Conservation (phyloP, 1,140 invertebrate species). For the Lycorma delicatula region DNA sequence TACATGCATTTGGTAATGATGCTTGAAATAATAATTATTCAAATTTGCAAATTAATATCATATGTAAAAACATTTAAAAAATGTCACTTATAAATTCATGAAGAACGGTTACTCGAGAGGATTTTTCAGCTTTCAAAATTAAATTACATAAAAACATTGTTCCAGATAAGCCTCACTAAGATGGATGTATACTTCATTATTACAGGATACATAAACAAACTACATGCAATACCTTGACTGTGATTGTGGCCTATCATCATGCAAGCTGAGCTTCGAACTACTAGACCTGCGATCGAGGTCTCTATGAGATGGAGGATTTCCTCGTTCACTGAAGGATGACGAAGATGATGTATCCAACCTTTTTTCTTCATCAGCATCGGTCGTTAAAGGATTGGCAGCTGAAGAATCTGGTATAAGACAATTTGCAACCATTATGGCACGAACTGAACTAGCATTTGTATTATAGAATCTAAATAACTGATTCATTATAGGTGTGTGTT, state of each 20-base stretch:
- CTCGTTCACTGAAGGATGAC: slow-evolving; percentile 34
- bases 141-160: too few relatives aligned
- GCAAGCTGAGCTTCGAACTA: slow-evolving; percentile 11
- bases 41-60: too few relatives aligned
- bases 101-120: too few relatives aligned
- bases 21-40: too few relatives aligned
- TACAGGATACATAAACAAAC: too few relatives aligned
- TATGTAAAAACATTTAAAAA: too few relatives aligned
- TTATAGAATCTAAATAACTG: slow-evolving; percentile 74
- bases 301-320: slow-evolving; percentile 45
- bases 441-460: slow-evolving; percentile 68
- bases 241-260: slow-evolving; percentile 7
- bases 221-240: slow-evolving; percentile 3
- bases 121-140: too few relatives aligned
- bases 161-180: too few relatives aligned
- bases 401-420: slow-evolving; percentile 31
- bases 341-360: neutral
- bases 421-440: slow-evolving; percentile 44
- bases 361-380: neutral
- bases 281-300: slow-evolving; percentile 34
- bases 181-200: too few relatives aligned
- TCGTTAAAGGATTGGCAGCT: neutral
- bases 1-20: too few relatives aligned
- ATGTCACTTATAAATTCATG: too few relatives aligned
- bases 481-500: slow-evolving; percentile 72